Evolutionary conservation across 2,888 invertebrate genomes (phyloP).

Genomic region (Agrochola litura): DNA sequence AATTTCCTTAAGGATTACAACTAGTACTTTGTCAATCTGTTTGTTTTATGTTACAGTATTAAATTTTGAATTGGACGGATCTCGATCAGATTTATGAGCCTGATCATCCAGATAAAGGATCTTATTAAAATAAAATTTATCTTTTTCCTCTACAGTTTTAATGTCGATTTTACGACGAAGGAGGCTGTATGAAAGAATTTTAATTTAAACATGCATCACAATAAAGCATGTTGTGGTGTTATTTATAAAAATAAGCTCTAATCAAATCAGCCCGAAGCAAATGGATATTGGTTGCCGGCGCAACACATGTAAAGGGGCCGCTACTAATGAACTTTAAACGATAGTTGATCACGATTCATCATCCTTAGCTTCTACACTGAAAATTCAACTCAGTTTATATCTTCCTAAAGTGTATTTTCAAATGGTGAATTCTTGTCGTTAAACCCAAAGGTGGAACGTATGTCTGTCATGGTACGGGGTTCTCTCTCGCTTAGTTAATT

Average conservation of each 20-base stretch:
- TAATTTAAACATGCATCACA: slow-evolving; percentile 60
- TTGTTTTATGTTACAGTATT: slow-evolving; percentile 81
- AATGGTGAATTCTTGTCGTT: slow-evolving; percentile 27
- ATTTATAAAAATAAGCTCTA: slow-evolving; percentile 80
- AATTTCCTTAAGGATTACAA: slow-evolving; percentile 79
- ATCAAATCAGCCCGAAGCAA: slow-evolving; percentile 85
- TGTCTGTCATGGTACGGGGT: slow-evolving; percentile 74
- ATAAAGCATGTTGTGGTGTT: slow-evolving; percentile 68
- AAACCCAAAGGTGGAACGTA: slow-evolving; percentile 65
- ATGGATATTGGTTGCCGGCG: slow-evolving; percentile 86
- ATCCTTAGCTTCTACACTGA: slow-evolving; percentile 43
- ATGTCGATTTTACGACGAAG: slow-evolving; percentile 73
- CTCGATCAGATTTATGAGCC: slow-evolving; percentile 75
- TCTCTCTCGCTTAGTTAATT: slow-evolving; percentile 89
- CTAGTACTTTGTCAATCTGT: slow-evolving; percentile 77
- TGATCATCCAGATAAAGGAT: slow-evolving; percentile 77
- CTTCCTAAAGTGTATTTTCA: slow-evolving; percentile 56
- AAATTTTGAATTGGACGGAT: slow-evolving; percentile 76
- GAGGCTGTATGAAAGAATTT: slow-evolving; percentile 62
- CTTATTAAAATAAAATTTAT: slow-evolving; percentile 81
- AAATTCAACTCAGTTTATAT: slow-evolving; percentile 46
- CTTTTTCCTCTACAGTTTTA: slow-evolving; percentile 71
- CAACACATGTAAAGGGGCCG: slow-evolving; percentile 86
- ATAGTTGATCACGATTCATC: slow-evolving; percentile 63
- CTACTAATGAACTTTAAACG: slow-evolving; percentile 78